These are phyloP conservation scores for Cremastinae sp. DNA, from an alignment of 2,888 invertebrate genomes.

Conservation along the genomic window DNA sequence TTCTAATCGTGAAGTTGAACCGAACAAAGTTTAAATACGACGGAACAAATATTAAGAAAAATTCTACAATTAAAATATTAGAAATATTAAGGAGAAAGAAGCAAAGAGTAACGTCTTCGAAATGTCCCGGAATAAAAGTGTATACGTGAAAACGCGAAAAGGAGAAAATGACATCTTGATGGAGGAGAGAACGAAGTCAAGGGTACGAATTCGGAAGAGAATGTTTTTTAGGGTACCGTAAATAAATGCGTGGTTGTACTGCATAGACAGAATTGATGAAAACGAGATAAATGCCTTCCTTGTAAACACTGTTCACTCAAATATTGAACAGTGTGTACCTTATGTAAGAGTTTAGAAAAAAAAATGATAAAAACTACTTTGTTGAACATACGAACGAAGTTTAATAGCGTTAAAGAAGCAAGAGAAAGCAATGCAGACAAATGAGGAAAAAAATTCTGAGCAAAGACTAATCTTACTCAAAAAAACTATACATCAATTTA, in stretches of 20 bases:
- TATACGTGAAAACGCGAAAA: conserved; percentile 3
- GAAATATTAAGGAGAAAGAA: neutral
- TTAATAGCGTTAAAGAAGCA: conserved; percentile 65
- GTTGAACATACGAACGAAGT: conserved; percentile 69
- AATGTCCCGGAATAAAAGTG: conserved; percentile 19
- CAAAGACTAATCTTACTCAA: conserved; percentile 2
- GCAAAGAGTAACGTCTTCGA: conserved; percentile 40
- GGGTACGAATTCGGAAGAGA: conserved; percentile 16
- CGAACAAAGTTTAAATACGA: conserved; percentile 60
- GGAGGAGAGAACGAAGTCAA: neutral
- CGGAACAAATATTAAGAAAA: conserved; percentile 34
- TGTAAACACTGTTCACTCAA: conserved; percentile 65
- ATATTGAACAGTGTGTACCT: conserved; percentile 57
- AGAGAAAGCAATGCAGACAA: conserved; percentile 33
- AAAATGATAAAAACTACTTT: conserved; percentile 62
- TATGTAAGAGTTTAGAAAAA: conserved; percentile 56
- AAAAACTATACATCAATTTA: neutral
- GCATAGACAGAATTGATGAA: conserved; percentile 46
- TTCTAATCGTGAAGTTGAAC: conserved; percentile 42
- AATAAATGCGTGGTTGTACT: conserved; percentile 62
- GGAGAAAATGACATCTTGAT: conserved; percentile 37
- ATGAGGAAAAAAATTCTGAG: conserved; percentile 6
- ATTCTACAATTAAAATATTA: conserved; percentile 32
- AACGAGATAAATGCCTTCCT: conserved; percentile 70
- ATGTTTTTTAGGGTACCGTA: conserved; percentile 2